These are phyloP conservation scores for Etia nguti DNA, from an alignment of 2,113 vertebrate genomes.

Conservation along the genomic window DNA sequence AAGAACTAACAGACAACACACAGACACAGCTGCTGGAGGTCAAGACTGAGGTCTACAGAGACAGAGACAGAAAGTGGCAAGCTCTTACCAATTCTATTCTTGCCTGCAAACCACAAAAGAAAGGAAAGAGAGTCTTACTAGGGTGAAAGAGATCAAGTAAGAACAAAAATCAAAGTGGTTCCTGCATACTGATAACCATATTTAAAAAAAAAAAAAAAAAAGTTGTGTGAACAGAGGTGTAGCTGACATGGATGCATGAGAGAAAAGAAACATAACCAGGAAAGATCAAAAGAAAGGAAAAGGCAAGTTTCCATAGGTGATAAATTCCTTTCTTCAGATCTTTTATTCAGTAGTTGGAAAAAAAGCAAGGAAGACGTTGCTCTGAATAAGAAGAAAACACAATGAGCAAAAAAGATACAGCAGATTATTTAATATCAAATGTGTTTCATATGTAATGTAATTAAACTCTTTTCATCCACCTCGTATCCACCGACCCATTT, in stretches of 20 bases:
- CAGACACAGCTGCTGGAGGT: slow-evolving; percentile 48
- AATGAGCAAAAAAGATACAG: neutral
- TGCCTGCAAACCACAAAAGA: slow-evolving; percentile 74
- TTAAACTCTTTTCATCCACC: neutral
- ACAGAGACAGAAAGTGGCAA: slow-evolving; percentile 1
- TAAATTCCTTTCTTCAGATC: neutral
- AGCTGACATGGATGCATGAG: neutral
- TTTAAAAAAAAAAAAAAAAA: no score
- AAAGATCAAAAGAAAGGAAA: neutral
- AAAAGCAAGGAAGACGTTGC: neutral
- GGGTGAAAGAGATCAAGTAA: neutral
- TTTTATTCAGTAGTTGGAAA: neutral
- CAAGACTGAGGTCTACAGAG: slow-evolving; percentile 14
- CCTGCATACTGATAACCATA: neutral
- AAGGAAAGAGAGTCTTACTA: slow-evolving; percentile 50
- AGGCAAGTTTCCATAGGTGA: neutral
- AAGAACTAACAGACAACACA: slow-evolving; percentile 20
- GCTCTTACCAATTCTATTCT: slow-evolving; percentile 84
- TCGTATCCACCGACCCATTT: rapidly evolving
- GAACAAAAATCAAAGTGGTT: neutral
- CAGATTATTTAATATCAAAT: neutral
- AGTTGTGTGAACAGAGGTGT: neutral
- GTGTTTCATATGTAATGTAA: neutral
- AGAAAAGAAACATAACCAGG: neutral
- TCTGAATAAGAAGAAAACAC: neutral